These are phyloP conservation scores for Ormyrus nitidulus DNA, from an alignment of 2,888 invertebrate species.

Conservation along the genomic window DNA sequence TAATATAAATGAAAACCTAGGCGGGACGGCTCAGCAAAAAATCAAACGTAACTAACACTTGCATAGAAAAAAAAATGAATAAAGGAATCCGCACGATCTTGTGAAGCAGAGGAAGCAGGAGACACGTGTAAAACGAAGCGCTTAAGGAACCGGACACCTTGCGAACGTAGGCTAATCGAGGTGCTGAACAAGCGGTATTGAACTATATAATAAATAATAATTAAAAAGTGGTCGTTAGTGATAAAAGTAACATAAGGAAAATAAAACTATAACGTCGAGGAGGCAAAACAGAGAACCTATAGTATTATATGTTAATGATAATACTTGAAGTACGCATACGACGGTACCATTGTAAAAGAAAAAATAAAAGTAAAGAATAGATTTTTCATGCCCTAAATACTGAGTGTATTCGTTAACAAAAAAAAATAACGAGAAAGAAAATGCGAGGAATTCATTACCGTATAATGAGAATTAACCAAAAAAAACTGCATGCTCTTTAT, in stretches of 20 bases:
- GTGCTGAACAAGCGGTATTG: constrained; percentile 44
- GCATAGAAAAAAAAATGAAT: constrained; percentile 36
- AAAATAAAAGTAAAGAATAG: constrained; percentile 34
- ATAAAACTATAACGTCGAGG: constrained; percentile 53
- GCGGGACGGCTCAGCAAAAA: constrained; percentile 67
- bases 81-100: constrained; percentile 53
- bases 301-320: constrained; percentile 54
- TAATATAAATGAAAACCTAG: constrained; percentile 13
- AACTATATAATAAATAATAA: constrained; percentile 36
- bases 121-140: constrained; percentile 55
- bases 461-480: constrained; percentile 43
- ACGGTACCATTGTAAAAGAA: constrained; percentile 58
- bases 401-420: constrained; percentile 56
- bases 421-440: constrained; percentile 11
- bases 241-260: constrained; percentile 15
- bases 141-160: constrained; percentile 51
- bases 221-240: constrained; percentile 28
- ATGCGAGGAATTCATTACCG: constrained; percentile 33
- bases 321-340: constrained; percentile 43
- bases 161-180: constrained; percentile 51
- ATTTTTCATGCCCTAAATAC: constrained; percentile 52
- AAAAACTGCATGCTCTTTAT: constrained; percentile 52
- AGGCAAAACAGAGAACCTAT: constrained; percentile 54
- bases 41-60: constrained; percentile 68
- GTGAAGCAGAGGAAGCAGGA: constrained; percentile 49